Percentiles rank a stretch among this genome's conserved stretches.
These are phyloP conservation scores for Drosophila subpulchrella DNA, from an alignment of 1,140 invertebrate genomes.

Conservation along the genomic window DNA sequence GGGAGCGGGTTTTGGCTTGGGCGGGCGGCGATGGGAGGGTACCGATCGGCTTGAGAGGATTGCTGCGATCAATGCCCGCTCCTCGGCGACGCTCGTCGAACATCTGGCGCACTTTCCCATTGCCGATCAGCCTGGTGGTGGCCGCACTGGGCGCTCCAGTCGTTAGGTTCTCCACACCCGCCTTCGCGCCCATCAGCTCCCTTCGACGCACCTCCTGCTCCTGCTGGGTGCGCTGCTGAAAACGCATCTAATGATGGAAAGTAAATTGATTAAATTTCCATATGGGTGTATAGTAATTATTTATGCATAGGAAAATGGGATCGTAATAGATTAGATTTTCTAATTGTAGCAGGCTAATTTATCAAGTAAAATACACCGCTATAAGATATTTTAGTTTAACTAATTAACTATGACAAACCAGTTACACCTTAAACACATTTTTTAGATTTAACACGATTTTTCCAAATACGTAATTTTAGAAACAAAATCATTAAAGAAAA, in stretches of 20 bases:
- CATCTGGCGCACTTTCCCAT: constrained; percentile 89
- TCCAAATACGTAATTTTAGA: no score
- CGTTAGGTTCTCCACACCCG: constrained; percentile 4
- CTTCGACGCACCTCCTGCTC: constrained; percentile 69
- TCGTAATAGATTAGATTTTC: no score
- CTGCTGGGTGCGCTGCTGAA: constrained; percentile 74
- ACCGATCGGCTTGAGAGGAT: constrained; percentile 90
- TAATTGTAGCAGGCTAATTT: no score
- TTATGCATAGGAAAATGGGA: no score
- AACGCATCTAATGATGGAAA: constrained; percentile 69
- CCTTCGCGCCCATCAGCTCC: constrained; percentile 42
- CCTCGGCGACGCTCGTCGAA: constrained; percentile 91
- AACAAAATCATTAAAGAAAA: no score
- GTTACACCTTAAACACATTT: no score
- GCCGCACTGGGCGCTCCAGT: constrained; percentile 20
- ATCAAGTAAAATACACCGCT: no score
- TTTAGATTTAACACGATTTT: no score
- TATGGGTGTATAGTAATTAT: no score
- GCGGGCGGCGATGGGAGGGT: constrained; percentile 48
- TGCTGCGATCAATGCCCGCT: constrained; percentile 91
- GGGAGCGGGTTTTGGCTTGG: constrained; percentile 13
- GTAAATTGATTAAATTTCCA: neutral
- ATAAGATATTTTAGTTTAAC: no score
- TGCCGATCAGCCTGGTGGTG: constrained; percentile 54
- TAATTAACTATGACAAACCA: no score